Percentiles rank a stretch among this genome's conserved stretches.
Conservation (phyloP, 2,113 vertebrate genomes). For the Pungitius pungitius region DNA sequence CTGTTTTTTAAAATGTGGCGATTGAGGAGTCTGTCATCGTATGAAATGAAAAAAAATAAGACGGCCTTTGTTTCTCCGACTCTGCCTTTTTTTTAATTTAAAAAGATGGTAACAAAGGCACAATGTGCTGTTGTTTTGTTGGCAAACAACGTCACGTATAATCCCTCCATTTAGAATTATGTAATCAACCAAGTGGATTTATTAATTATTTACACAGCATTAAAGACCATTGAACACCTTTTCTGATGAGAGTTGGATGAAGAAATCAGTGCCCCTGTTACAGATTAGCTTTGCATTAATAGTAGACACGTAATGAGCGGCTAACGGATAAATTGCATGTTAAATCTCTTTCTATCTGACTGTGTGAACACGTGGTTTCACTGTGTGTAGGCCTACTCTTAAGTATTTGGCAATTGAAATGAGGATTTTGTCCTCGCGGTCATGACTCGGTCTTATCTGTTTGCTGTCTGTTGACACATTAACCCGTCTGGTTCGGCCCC, state of each 20-base stretch:
- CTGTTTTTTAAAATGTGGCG: not conserved
- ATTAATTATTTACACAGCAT: not conserved
- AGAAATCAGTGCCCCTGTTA: not conserved
- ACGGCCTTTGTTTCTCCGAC: slow-evolving; percentile 1
- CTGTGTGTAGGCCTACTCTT: too few species aligned
- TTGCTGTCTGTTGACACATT: slow-evolving; percentile 28
- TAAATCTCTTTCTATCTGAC: not conserved
- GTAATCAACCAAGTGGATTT: too few species aligned
- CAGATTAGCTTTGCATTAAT: not conserved
- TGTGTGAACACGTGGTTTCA: not conserved
- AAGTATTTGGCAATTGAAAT: not conserved
- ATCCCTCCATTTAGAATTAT: not conserved
- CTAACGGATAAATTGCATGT: not conserved
- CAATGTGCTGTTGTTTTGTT: not conserved
- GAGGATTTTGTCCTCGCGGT: not conserved
- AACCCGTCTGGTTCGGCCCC: not conserved
- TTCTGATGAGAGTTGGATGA: not conserved
- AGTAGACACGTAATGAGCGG: not conserved
- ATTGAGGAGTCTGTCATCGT: slow-evolving; percentile 2
- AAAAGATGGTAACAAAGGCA: not conserved
- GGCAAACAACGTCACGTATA: not conserved
- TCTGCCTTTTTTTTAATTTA: not conserved
- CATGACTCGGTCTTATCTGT: not conserved
- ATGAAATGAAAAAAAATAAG: slow-evolving; percentile 20
- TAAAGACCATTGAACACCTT: not conserved